These are phyloP conservation scores for Epirrhoe alternata DNA, from an alignment of 2,888 invertebrate genomes.

Conservation along the genomic window DNA sequence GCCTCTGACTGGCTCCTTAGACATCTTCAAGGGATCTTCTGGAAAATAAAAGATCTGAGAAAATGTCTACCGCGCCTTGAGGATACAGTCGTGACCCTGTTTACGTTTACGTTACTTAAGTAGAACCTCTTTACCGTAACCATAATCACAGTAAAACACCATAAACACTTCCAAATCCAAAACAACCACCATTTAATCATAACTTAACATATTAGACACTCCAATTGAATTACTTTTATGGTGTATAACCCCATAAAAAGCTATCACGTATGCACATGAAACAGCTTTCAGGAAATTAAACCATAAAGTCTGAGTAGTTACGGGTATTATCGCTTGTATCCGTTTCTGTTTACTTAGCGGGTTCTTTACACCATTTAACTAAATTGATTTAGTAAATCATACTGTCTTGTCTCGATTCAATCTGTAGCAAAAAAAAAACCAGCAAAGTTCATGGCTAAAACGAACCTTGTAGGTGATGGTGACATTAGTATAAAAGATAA, in stretches of 20 bases:
- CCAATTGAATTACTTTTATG: conserved; percentile 66
- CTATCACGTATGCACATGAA: conserved; percentile 67
- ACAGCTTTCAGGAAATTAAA: conserved; percentile 81
- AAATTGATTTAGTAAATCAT: neutral
- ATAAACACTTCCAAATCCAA: conserved; percentile 22
- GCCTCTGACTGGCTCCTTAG: too few relatives aligned
- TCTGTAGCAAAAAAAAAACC: too few relatives aligned
- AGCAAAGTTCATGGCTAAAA: too few relatives aligned
- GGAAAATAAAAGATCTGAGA: too few relatives aligned
- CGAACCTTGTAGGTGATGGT: too few relatives aligned
- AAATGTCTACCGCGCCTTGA: too few relatives aligned
- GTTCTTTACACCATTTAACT: conserved; percentile 24
- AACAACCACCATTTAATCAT: conserved; percentile 60
- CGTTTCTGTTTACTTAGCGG: conserved; percentile 51
- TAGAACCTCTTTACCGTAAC: neutral
- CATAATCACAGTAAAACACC: conserved; percentile 17
- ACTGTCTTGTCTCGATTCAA: neutral
- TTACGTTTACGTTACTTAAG: neutral
- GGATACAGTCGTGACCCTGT: too few relatives aligned
- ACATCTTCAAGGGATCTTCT: too few relatives aligned
- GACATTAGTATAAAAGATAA: too few relatives aligned
- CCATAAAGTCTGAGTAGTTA: conserved; percentile 70
- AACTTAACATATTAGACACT: conserved; percentile 58
- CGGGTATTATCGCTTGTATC: conserved; percentile 63
- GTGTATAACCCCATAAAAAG: conserved; percentile 60